Evolutionary conservation across 2,797 vertebrate genomes (phyloP), one percentile per base, ranked within the genome.

Genomic region (Garrulus glandarius): DNA sequence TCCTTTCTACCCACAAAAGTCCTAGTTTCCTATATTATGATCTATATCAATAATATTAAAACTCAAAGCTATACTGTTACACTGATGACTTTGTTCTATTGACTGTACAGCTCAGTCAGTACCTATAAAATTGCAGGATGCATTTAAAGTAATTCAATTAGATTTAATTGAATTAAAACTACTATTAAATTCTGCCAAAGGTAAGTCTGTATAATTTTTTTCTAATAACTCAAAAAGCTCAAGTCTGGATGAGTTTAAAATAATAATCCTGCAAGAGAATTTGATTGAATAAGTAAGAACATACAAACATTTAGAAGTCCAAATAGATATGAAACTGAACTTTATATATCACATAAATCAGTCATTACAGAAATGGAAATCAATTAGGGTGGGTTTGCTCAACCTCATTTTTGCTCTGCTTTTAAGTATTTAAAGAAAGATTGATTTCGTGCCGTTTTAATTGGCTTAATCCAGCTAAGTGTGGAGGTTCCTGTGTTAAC

Each of bases 221-320:
- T 84, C 92, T 95, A 97, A 97, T 98, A 98, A 93, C 72, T 80
- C 92, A 97, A 97, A 98, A 95, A 98, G 95, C 97, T 97, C 78
- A 94, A 87, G 92, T 96, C 95, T 96, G 89, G 70, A 97, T 95
- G 97, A 97, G 61, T 96, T 97, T 96, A 97, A 97, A 97, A 96
- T 97, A 97, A 97, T 97, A 96, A 94, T 87, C 68, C 72, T 96
- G 77, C 82, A 95, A 89, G 89, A 93, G 80, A 92, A 89, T 81
- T 69, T 96, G 95, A 98, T 96, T 97, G 94, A 94, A 95, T 95
- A 92, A 97, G 89, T 86, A 94, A 91, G 64, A 81, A 83, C 65
- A 81, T 53, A 92, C 68, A 95, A 94, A 96, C 89, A 93, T 95
- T 87, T 83, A 93, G 92, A 76, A 95, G 81, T 95, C 85, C 87